Evolutionary conservation across 64 coral and sea anemone genomes (phyloP).

Genomic region (Astreopora myriophthalma): DNA sequence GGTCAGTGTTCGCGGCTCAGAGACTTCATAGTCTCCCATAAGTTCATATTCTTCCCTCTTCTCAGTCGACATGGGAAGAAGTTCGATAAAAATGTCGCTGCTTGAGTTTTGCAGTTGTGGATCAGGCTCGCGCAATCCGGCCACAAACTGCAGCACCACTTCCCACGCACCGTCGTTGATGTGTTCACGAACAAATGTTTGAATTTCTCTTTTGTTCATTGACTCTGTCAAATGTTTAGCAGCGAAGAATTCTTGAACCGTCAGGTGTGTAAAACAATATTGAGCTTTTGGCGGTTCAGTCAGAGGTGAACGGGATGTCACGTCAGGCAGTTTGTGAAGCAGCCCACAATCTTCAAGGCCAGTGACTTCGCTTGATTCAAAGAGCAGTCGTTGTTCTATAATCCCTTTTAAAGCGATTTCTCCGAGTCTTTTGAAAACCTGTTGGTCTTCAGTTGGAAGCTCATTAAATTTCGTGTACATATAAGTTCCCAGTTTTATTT

Average conservation of each 20-base stretch:
- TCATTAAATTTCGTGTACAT: background rate
- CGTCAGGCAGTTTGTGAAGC: conserved; percentile 51
- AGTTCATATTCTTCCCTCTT: too few relatives aligned
- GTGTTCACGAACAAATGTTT: background rate
- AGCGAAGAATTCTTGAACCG: conserved; percentile 74
- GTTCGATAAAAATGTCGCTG: too few relatives aligned
- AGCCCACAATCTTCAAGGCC: conserved; percentile 36
- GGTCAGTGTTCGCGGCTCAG: too few relatives aligned
- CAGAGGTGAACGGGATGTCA: background rate
- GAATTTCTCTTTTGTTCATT: background rate
- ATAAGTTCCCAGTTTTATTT: background rate
- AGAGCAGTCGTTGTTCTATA: conserved; percentile 8
- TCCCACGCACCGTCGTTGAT: conserved; percentile 31
- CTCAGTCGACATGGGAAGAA: too few relatives aligned
- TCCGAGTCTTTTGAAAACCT: conserved; percentile 2
- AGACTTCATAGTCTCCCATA: too few relatives aligned
- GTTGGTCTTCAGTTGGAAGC: background rate
- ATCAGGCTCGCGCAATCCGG: background rate
- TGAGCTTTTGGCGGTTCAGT: background rate
- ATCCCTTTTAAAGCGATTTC: conserved; percentile 45
- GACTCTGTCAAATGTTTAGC: conserved; percentile 22
- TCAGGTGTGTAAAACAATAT: conserved; percentile 69
- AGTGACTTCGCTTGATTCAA: background rate
- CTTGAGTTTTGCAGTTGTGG: too few relatives aligned
- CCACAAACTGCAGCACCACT: conserved; percentile 47